phyloP scores from a whole-genome alignment of 1,140 invertebrate genomes.

The Catajapyx aquilonaris region DNA sequence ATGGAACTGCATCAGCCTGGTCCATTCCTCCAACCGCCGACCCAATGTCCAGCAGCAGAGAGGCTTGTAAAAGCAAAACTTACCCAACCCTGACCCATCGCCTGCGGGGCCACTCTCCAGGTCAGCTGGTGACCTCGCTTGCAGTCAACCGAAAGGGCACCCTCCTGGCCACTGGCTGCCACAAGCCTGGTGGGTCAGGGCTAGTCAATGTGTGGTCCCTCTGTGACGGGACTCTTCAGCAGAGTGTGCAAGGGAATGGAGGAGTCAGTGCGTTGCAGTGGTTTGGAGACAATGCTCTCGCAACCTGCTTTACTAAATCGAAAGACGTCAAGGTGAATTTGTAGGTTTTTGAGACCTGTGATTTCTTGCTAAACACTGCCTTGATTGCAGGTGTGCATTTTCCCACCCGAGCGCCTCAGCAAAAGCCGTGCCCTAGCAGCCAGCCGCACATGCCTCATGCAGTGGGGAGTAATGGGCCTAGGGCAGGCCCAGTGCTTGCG shows the following conservation, averaged over 20 bases:
- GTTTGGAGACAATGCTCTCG: conserved; percentile 25
- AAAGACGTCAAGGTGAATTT: no score
- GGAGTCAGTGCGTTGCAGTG: conserved; percentile 27
- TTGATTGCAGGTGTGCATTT: no score
- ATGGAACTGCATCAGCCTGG: conserved; percentile 31
- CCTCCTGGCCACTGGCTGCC: conserved; percentile 28
- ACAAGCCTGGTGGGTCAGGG: conserved; percentile 21
- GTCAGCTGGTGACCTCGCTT: conserved; percentile 27
- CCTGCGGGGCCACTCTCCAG: conserved; percentile 29
- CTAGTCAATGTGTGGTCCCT: conserved; percentile 41
- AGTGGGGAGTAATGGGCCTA: conserved; percentile 29
- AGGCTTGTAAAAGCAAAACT: conserved; percentile 8
- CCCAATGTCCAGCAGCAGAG: no score
- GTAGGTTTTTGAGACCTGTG: no score
- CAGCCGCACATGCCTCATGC: conserved; percentile 26
- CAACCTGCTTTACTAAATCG: conserved; percentile 27
- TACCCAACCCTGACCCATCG: conserved; percentile 19
- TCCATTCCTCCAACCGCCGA: conserved; percentile 20
- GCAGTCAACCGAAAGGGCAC: conserved; percentile 27
- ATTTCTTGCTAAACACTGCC: background rate
- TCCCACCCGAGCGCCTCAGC: conserved; percentile 19
- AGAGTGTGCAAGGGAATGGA: conserved; percentile 31
- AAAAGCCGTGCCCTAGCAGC: conserved; percentile 25
- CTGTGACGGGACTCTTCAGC: conserved; percentile 30
- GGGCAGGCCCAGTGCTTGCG: conserved; percentile 32